These are phyloP conservation scores for Bradypodion pumilum DNA, from an alignment of 2,797 vertebrate genomes.

Conservation along the genomic window DNA sequence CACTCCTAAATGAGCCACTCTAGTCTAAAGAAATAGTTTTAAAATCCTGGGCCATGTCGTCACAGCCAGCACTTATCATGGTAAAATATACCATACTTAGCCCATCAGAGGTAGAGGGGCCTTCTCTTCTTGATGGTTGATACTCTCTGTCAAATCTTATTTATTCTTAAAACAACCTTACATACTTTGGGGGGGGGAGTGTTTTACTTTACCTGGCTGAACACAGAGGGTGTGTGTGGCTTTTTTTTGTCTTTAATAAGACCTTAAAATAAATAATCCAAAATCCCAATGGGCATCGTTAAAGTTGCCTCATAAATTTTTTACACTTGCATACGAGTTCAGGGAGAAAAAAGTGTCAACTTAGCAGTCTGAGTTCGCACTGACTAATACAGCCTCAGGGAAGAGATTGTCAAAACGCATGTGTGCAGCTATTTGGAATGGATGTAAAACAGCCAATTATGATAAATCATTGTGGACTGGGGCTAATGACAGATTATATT, in stretches of 20 bases:
- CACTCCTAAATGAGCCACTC: slow-evolving; percentile 18
- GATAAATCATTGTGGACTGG: slow-evolving; percentile 71
- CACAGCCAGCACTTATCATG: slow-evolving; percentile 26
- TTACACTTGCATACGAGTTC: slow-evolving; percentile 71
- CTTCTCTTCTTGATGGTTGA: slow-evolving; percentile 41
- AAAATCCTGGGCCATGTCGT: slow-evolving; percentile 52
- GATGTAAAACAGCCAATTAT: slow-evolving; percentile 70
- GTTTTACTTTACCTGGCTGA: slow-evolving; percentile 67
- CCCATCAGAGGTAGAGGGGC: background rate
- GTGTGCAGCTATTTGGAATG: slow-evolving; percentile 66
- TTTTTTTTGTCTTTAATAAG: slow-evolving; percentile 72
- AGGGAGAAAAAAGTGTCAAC: slow-evolving; percentile 53
- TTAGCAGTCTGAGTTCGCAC: slow-evolving; percentile 69
- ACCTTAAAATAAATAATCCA: slow-evolving; percentile 74
- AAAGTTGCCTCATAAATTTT: slow-evolving; percentile 75
- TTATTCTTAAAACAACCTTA: slow-evolving; percentile 44
- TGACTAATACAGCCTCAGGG: slow-evolving; percentile 73
- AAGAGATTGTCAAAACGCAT: slow-evolving; percentile 72
- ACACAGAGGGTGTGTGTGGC: slow-evolving; percentile 64
- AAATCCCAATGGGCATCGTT: slow-evolving; percentile 77
- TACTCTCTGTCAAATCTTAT: slow-evolving; percentile 42
- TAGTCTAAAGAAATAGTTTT: slow-evolving; percentile 32
- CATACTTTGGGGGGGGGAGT: slow-evolving; percentile 52
- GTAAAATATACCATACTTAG: slow-evolving; percentile 17
- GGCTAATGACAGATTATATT: slow-evolving; percentile 64